Base-by-base conservation (phyloP, 1,140 invertebrate species). In the Hypothenemus hampei region DNA sequence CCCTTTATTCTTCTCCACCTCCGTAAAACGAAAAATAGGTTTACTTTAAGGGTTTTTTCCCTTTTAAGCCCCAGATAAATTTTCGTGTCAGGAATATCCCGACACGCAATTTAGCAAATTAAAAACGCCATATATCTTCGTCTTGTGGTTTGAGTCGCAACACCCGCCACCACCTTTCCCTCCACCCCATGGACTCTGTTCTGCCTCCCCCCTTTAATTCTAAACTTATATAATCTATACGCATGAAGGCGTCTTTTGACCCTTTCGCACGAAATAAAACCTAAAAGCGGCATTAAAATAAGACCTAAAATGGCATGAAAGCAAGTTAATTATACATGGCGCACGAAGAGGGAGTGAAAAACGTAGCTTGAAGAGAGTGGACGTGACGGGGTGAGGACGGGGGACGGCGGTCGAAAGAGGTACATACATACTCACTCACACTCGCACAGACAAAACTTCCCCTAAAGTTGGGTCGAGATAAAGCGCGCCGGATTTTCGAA, bases 221-320 rank as follows among this genome's bases (percentile, higher is more conserved):
- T 60, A 68, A 66, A 66, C 63, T 68, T 68, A 68, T 58, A 64
- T 66, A 66, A 68, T 66, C 66, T 65, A 63, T 62, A 66, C 66
- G 63, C 63, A 64, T 61, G 58, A 63, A 61, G 57, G 66, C 60
- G 59, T 60, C 63, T 60, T 68, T 66, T 61, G 57, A 33, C 39
- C 23, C 35, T 7, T 21, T 3, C 11, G 44, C 15, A 6, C 10
- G 44, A 61, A 64, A 65, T 56, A 65, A 61, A 63, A 62, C 64
- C 55, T 64, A 65, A n/a, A n/a, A 60, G 61, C 51, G 53, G 58
- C 59, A 60, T 46, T 47, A 51, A 63, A 61, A 68, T 68, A 68
- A 65, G 65, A 63, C 44, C 65, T 58, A 68, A 67, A 68, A 68
- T 68, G 60, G 66, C 63, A 62, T 65, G 51, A 67, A 68, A 63